A percentile compares a stretch with the other conserved stretches of the same genome.
Conservation (phyloP, 2,797 vertebrate species). For the Premnoplex brunnescens region DNA sequence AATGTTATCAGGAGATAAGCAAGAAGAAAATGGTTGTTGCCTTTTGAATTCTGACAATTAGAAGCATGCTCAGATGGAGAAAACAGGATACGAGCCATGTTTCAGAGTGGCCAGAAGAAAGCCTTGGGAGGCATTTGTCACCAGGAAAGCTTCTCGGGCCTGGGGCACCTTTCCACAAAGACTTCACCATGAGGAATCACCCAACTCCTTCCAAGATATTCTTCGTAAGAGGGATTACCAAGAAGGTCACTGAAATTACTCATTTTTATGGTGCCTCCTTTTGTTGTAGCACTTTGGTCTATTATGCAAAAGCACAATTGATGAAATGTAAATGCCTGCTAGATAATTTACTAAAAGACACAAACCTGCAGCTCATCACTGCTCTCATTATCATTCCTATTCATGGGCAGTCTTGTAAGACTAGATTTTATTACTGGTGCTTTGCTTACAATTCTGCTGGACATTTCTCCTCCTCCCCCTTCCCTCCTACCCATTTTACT, state of each 20-base stretch:
- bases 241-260: slow-evolving; percentile 47
- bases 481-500: slow-evolving; percentile 28
- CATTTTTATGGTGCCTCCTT: slow-evolving; percentile 41
- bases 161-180: background rate
- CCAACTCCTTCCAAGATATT: slow-evolving; percentile 9
- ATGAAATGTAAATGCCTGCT: slow-evolving; percentile 60
- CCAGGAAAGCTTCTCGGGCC: slow-evolving; percentile 15
- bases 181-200: slow-evolving; percentile 5
- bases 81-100: slow-evolving; percentile 77
- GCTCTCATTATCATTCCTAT: slow-evolving; percentile 50
- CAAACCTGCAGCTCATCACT: slow-evolving; percentile 54
- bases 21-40: slow-evolving; percentile 72
- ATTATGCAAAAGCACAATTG: slow-evolving; percentile 40
- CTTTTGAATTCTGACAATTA: slow-evolving; percentile 76
- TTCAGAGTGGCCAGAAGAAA: slow-evolving; percentile 66
- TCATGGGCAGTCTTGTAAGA: slow-evolving; percentile 46
- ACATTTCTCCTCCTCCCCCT: slow-evolving; percentile 25
- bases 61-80: slow-evolving; percentile 65
- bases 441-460: slow-evolving; percentile 44
- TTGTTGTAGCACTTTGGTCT: slow-evolving; percentile 11
- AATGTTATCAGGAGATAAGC: slow-evolving; percentile 79
- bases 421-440: slow-evolving; percentile 18
- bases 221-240: background rate
- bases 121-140: slow-evolving; percentile 45
- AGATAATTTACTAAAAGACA: slow-evolving; percentile 59